Evolutionary conservation across 1,140 invertebrate species (phyloP), one percentile per base, ranked within the genome.

Genomic region (Aphelenchoides fujianensis): DNA sequence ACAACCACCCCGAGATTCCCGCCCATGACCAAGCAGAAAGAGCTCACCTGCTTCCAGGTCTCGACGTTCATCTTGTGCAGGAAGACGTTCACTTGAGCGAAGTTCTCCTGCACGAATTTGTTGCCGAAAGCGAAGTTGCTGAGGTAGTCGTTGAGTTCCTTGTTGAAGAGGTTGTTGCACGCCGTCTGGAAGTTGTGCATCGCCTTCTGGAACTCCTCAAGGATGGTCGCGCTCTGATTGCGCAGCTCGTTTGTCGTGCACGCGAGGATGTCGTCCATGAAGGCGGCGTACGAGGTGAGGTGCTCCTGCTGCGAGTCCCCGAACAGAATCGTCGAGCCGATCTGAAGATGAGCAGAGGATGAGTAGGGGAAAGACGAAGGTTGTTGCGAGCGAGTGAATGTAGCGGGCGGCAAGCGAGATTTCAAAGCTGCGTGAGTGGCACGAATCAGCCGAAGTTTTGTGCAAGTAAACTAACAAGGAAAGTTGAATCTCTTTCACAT

Each of bases 31-130:
- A 7, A 27, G 27, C 12, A n/a, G n/a, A n/a, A n/a, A n/a, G n/a
- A n/a, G n/a, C n/a, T n/a, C n/a, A 48, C 41, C 19, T 83, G 81
- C 12, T 62, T 36, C 81, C 81, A 83, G 62, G 74, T 61, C 70
- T 83, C 81, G 30, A 84, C 59, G 57, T 84, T 77, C 81, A 83
- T 84, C 72, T 84, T 79, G 53, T 84, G 81, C n/a, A 83, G 57
- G 55, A 82, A 84, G 5, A 83, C 74, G 37, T 83, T 83, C 3
- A 84, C 79, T 74, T 83, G 79, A 3, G 81, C 81, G 59, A 83
- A 83, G 53, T 83, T 83, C 48, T 83, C 81, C 48, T 75, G 77
- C 2, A 82, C 71, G 68, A 82, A 82, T 68, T 78, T 84, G 9
- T 32, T 31, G 0, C 80, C 80, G 62, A 82, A 82, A 16, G 81